Evolutionary conservation across 2,113 vertebrate species (phyloP).

Genomic region (Platichthys flesus): DNA sequence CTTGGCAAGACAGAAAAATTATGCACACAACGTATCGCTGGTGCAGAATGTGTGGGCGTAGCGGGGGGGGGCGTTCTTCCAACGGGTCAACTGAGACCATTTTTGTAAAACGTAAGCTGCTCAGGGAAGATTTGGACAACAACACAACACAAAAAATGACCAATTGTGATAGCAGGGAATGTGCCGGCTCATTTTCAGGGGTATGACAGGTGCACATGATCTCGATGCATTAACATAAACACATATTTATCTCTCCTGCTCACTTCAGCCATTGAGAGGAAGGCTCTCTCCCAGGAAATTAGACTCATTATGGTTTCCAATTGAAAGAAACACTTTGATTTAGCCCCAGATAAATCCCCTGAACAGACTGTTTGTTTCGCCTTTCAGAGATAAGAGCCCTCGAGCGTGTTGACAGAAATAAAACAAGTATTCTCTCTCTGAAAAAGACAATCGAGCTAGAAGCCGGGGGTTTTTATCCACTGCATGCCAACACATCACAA

Average conservation of each 20-base stretch:
- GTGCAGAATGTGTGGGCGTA: conserved; percentile 65
- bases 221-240: conserved; percentile 40
- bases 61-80: conserved; percentile 60
- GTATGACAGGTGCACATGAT: background rate
- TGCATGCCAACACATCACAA: conserved; percentile 3
- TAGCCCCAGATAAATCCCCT: conserved; percentile 19
- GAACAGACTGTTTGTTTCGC: conserved; percentile 20
- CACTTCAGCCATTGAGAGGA: conserved; percentile 22
- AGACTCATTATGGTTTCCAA: conserved; percentile 28
- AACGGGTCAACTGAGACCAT: conserved; percentile 65
- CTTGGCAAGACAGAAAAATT: conserved; percentile 55
- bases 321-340: conserved; percentile 1
- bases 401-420: background rate
- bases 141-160: conserved; percentile 34
- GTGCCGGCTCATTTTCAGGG: conserved; percentile 31
- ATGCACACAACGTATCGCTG: conserved; percentile 58
- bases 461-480: background rate
- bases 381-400: background rate
- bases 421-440: background rate
- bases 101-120: conserved; percentile 51
- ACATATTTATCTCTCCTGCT: background rate
- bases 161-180: conserved; percentile 20
- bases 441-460: conserved; percentile 24
- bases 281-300: conserved; percentile 26
- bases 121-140: conserved; percentile 31